Base-by-base conservation (phyloP, 1,140 invertebrate genomes). In the Lerema accius region DNA sequence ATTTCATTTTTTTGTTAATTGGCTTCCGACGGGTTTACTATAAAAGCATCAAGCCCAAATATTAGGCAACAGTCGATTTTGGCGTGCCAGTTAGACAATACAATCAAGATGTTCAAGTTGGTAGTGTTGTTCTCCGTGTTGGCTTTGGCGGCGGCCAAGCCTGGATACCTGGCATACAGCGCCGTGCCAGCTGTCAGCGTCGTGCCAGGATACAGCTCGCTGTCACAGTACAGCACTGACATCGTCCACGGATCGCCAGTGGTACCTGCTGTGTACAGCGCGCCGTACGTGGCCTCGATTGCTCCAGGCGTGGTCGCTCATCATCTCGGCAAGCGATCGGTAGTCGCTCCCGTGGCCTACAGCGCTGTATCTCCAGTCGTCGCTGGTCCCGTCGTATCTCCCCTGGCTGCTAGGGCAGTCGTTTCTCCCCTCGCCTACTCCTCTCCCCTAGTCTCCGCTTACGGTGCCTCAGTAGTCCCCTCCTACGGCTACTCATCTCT, bases 41-140 rank as follows among this genome's bases (percentile, higher is more conserved):
- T 89, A 89, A 71, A 89, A 86, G 65, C 67, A 72, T 78, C 67
- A 39, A 65, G 32, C 45, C 5, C 39, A 40, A 15, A 55, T 66
- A 37, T 71, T 67, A 63, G 68, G 66, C 82, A 86, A 86, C 85
- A 88, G 77, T 89, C 75, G 74, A 82, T 83, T 73, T 74, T 63
- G 60, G 23, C 67, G 76, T 61, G 67, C 82, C 76, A 76, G 73
- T 76, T 71, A 71, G 66, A 66, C 50, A 73, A 74, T 65, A 73
- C 86, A 90, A 90, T 86, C 90, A 88, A 90, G 86, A 92, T 87
- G 85, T 92, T 86, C 88, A 89, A 89, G 73, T 67, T 87, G 82
- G 82, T 91, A 75, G 80, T 90, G 71, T 85, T 90, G 63, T 80
- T 89, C 64, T 81, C 80, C 39, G 65, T 80, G 42, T 49, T 80